Evolutionary conservation across 64 coral and sea anemone species (phyloP).

Genomic region (Pachyseris speciosa): DNA sequence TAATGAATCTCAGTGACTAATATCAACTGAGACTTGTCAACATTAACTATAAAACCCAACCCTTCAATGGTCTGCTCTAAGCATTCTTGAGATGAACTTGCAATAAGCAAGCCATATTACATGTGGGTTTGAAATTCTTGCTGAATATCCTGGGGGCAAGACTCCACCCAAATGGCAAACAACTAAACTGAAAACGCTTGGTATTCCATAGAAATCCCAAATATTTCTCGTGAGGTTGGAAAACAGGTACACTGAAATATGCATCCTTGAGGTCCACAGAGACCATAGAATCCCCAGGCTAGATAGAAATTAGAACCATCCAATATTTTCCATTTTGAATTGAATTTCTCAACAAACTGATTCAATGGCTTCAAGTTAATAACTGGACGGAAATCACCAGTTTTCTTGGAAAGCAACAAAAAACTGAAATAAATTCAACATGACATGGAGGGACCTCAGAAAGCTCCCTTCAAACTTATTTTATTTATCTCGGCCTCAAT

Average conservation of each 20-base stretch:
- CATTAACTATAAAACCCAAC: too few relatives aligned
- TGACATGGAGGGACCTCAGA: neutral
- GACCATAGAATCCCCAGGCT: neutral
- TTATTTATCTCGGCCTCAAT: conserved; percentile 76
- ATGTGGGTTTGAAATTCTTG: conserved; percentile 11
- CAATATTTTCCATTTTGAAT: conserved; percentile 50
- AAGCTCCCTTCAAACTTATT: conserved; percentile 54
- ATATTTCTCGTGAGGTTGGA: neutral
- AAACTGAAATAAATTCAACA: conserved; percentile 76
- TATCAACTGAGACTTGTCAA: too few relatives aligned
- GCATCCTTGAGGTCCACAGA: neutral
- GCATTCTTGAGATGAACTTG: too few relatives aligned
- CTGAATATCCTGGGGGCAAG: conserved; percentile 16
- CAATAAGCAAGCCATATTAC: too few relatives aligned
- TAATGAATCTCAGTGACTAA: too few relatives aligned
- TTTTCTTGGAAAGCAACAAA: conserved; percentile 47
- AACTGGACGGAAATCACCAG: conserved; percentile 35
- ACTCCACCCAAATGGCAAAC: conserved; percentile 17
- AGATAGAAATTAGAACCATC: neutral
- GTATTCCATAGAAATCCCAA: neutral
- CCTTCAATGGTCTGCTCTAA: too few relatives aligned
- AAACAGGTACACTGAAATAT: neutral
- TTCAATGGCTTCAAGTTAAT: conserved; percentile 51
- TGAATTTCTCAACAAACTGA: conserved; percentile 33
- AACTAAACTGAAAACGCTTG: conserved; percentile 5